Percentiles rank a stretch among this genome's conserved stretches.
Conservation (phyloP, 2,888 invertebrate genomes). For the Caenorhabditis imperialis region DNA sequence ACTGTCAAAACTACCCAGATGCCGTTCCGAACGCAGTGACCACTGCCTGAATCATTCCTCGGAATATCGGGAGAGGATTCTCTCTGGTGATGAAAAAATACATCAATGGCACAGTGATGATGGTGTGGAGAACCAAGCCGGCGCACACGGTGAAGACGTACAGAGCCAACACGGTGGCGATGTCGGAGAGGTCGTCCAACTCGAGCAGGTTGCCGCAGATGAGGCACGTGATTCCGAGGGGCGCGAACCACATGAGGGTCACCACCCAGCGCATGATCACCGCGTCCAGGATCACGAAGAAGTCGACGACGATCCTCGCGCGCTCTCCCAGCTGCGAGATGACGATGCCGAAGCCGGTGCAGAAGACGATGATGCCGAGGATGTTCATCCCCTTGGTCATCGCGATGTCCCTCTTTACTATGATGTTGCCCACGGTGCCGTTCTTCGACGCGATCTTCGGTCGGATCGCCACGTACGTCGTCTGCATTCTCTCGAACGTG, state of each 20-base stretch:
- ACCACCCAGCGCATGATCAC: constrained; percentile 86
- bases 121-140: constrained; percentile 92
- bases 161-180: constrained; percentile 68
- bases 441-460: constrained; percentile 61
- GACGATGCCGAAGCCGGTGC: constrained; percentile 90
- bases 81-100: constrained; percentile 85
- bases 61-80: constrained; percentile 65
- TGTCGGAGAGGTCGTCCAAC: constrained; percentile 75
- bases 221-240: constrained; percentile 76
- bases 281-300: constrained; percentile 90
- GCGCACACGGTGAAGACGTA: constrained; percentile 91
- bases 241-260: constrained; percentile 76
- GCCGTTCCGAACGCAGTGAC: constrained; percentile 97
- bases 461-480: constrained; percentile 69
- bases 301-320: constrained; percentile 83
- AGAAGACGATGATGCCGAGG: constrained; percentile 89
- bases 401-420: constrained; percentile 51
- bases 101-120: constrained; percentile 89
- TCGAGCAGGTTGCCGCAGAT: constrained; percentile 77
- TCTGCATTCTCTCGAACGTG: constrained; percentile 78
- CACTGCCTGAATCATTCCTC: constrained; percentile 80
- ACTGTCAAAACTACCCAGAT: constrained; percentile 83
- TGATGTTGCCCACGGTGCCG: constrained; percentile 39
- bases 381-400: constrained; percentile 58
- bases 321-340: constrained; percentile 86